These are phyloP conservation scores for Clamator glandarius DNA, from an alignment of 2,797 vertebrate genomes.

Conservation along the genomic window DNA sequence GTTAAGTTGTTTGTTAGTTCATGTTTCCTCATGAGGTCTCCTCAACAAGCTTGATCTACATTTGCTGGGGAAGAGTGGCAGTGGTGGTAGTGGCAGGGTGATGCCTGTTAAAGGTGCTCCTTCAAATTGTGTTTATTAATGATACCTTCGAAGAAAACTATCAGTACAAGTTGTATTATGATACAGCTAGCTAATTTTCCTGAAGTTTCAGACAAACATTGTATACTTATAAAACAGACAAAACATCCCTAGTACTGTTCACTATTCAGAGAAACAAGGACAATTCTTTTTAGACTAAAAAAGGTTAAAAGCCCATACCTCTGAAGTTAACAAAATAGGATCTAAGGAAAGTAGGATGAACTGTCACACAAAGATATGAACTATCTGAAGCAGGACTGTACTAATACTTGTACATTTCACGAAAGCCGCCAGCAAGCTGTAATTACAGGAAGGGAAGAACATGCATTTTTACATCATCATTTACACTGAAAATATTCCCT, in stretches of 20 bases:
- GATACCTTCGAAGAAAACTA: background rate
- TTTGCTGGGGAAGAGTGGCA: background rate
- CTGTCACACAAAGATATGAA: background rate
- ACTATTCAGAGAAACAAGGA: background rate
- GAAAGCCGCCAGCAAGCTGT: background rate
- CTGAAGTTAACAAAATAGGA: background rate
- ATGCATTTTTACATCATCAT: background rate
- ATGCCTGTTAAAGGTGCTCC: background rate
- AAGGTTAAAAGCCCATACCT: background rate
- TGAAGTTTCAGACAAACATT: background rate
- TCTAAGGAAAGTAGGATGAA: background rate
- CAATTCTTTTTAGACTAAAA: background rate
- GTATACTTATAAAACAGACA: background rate
- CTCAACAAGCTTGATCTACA: background rate
- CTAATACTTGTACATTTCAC: background rate
- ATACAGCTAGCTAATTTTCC: background rate
- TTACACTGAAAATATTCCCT: background rate
- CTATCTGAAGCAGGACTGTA: background rate
- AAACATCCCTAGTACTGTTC: background rate
- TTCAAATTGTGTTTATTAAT: background rate
- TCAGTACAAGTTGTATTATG: background rate
- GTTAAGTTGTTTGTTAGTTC: background rate
- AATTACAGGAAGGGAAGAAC: background rate
- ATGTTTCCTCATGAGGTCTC: background rate
- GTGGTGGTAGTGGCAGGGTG: background rate